phyloP scores from a whole-genome alignment of 2,113 vertebrate species.

The Neoarius graeffei region DNA sequence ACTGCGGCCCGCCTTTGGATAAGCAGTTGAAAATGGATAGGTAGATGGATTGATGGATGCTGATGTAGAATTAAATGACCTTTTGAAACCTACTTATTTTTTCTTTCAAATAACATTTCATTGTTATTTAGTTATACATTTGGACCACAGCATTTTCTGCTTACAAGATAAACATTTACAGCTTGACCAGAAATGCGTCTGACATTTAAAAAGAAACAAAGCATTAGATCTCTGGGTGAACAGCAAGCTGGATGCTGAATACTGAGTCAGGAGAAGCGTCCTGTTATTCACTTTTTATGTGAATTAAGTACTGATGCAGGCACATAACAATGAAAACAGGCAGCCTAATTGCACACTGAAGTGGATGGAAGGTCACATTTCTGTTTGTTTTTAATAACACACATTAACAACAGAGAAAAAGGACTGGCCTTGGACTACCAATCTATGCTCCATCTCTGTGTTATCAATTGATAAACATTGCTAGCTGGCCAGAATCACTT shows the following conservation, averaged over 20 bases:
- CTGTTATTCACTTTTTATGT: neutral
- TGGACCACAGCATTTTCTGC: neutral
- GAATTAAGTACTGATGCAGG: conserved; percentile 1
- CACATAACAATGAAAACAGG: neutral
- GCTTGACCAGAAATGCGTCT: conserved; percentile 7
- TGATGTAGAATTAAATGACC: neutral
- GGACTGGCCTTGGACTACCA: neutral
- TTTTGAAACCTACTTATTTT: no score
- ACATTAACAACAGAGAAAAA: neutral
- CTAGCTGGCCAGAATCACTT: neutral
- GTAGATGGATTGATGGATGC: neutral
- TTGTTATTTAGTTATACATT: conserved; percentile 2
- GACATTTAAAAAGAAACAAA: conserved; percentile 14
- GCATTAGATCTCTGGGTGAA: neutral
- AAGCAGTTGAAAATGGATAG: no score
- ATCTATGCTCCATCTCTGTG: neutral
- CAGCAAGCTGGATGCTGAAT: neutral
- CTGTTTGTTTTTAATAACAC: neutral
- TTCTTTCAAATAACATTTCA: neutral
- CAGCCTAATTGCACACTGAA: neutral
- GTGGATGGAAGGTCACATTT: neutral
- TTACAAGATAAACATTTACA: neutral
- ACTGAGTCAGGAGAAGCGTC: neutral
- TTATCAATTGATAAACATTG: neutral
- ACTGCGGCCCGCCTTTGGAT: no score